Conservation (phyloP, 2,113 vertebrate genomes). For the Pomatostomus ruficeps region DNA sequence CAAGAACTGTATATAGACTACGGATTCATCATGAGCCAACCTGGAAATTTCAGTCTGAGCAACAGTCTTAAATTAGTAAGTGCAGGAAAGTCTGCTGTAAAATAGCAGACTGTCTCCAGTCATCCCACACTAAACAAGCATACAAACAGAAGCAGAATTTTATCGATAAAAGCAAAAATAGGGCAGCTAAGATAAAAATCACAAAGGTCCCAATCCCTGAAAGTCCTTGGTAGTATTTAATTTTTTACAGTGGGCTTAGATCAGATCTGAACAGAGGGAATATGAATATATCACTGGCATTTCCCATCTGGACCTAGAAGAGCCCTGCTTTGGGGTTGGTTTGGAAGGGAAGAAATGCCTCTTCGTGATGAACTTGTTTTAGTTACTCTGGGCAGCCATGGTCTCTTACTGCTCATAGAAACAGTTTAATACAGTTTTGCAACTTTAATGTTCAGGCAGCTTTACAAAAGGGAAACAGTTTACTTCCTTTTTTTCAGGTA, state of each 20-base stretch:
- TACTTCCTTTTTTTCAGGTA: neutral
- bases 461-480: neutral
- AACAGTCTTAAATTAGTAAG: conserved; percentile 42
- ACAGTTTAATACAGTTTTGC: neutral
- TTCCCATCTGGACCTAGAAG: neutral
- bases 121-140: neutral
- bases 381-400: neutral
- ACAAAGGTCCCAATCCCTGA: neutral
- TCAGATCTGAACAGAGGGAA: neutral
- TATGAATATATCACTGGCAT: neutral
- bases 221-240: neutral
- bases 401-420: neutral
- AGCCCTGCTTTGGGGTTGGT: neutral
- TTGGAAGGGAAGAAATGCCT: neutral
- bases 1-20: neutral
- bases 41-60: conserved; percentile 18
- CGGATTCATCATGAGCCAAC: neutral
- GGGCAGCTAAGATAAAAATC: neutral
- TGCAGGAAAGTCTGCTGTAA: neutral
- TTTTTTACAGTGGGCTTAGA: neutral
- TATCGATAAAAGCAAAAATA: neutral
- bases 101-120: neutral
- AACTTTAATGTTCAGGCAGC: neutral
- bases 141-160: neutral
- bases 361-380: neutral